These are phyloP conservation scores for Regulus satrapa DNA, from an alignment of 2,113 vertebrate genomes.

Conservation along the genomic window DNA sequence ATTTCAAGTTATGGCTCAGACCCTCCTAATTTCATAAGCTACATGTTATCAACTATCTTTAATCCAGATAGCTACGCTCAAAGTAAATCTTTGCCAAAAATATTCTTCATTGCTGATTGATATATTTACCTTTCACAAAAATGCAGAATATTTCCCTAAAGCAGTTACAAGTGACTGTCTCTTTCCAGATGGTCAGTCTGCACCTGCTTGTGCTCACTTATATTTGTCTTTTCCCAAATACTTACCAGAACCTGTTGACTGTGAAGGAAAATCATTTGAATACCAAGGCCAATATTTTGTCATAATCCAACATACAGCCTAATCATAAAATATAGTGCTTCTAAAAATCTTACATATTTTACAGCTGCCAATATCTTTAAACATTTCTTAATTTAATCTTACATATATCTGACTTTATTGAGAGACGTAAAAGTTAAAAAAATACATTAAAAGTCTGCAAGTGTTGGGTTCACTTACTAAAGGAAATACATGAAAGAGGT, in stretches of 20 bases:
- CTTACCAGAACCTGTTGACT: constrained; percentile 40
- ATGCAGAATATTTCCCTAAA: constrained; percentile 29
- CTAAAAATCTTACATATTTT: constrained; percentile 59
- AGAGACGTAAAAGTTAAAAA: constrained; percentile 41
- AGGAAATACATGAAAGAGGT: constrained; percentile 56
- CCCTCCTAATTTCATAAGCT: neutral
- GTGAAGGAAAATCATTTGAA: neutral
- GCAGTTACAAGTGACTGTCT: neutral
- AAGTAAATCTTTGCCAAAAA: neutral
- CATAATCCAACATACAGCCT: constrained; percentile 16
- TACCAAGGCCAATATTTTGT: neutral
- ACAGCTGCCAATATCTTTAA: constrained; percentile 41
- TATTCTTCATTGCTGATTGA: constrained; percentile 40
- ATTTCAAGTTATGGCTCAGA: neutral
- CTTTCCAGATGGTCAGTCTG: neutral
- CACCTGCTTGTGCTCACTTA: neutral
- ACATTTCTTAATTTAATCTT: constrained; percentile 42
- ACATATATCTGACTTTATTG: constrained; percentile 18
- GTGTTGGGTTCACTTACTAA: constrained; percentile 15
- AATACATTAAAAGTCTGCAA: constrained; percentile 50
- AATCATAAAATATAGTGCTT: constrained; percentile 57
- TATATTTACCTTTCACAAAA: constrained; percentile 49
- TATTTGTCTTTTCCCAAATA: neutral
- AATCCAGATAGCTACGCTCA: neutral
- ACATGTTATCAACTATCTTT: neutral